Conservation (phyloP, 2,797 vertebrate genomes). For the Pangasius sanitwongsei region DNA sequence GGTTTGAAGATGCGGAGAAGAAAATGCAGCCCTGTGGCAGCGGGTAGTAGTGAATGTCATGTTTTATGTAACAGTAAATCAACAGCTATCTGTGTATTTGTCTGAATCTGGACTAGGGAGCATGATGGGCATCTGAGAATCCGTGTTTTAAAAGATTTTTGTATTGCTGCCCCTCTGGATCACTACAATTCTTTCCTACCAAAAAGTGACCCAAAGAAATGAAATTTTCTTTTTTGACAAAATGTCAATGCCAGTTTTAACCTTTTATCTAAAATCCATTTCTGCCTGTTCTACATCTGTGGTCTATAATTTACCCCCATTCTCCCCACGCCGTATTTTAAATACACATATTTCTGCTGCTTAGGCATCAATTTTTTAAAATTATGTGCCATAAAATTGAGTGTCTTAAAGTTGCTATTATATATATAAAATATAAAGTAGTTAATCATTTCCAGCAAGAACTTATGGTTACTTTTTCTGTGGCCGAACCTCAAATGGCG, state of each 20-base stretch:
- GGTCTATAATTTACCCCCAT: slow-evolving; percentile 20
- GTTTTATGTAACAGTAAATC: neutral
- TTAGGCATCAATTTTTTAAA: neutral
- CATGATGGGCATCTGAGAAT: too few species aligned
- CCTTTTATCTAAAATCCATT: slow-evolving; percentile 40
- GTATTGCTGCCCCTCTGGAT: neutral
- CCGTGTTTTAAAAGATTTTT: neutral
- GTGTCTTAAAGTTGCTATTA: too few species aligned
- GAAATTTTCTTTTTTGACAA: neutral
- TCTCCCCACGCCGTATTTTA: neutral
- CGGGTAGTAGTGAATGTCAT: neutral
- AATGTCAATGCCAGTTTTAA: slow-evolving; percentile 6
- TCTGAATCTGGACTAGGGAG: too few species aligned
- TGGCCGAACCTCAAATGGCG: neutral
- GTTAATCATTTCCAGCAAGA: too few species aligned
- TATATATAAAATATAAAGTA: too few species aligned
- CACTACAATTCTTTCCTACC: neutral
- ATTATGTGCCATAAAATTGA: neutral
- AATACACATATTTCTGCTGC: neutral
- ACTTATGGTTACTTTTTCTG: neutral
- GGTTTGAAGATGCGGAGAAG: neutral
- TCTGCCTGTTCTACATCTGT: slow-evolving; percentile 10
- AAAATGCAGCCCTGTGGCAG: neutral
- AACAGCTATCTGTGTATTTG: neutral
- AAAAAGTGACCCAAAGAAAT: neutral